A percentile compares a stretch with the other conserved stretches of the same genome.
Evolutionary conservation across 2,113 vertebrate genomes (phyloP).

Genomic region (Ailuropoda melanoleuca): DNA sequence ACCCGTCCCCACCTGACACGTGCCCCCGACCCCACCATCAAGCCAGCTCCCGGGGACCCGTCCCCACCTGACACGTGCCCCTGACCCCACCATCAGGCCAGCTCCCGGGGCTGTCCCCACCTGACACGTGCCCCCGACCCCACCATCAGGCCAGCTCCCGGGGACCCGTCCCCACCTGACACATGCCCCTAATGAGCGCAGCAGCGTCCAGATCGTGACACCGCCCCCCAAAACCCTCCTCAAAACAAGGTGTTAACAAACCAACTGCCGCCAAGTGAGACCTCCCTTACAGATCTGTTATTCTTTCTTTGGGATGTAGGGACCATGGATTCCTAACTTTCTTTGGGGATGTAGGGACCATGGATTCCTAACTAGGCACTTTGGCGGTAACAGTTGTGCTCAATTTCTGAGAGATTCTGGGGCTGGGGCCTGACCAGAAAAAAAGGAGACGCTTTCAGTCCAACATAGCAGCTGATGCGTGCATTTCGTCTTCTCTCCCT

Average conservation of each 20-base stretch:
- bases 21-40: no score
- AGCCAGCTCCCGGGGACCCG: no score
- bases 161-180: neutral
- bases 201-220: neutral
- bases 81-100: no score
- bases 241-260: fast-evolving
- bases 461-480: fast-evolving
- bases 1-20: neutral
- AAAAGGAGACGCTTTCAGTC: fast-evolving
- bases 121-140: no score
- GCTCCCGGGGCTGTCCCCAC: no score
- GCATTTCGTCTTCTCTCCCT: neutral
- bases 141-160: neutral
- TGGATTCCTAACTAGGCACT: neutral
- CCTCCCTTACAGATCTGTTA: fast-evolving
- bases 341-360: fast-evolving
- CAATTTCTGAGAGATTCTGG: no score
- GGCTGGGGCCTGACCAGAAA: neutral
- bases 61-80: neutral
- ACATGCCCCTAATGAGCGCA: neutral
- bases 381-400: neutral
- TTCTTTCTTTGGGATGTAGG: neutral
- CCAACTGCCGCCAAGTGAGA: neutral
- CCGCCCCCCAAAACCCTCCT: fast-evolving
- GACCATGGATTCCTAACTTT: neutral